Percentiles rank a stretch among this genome's conserved stretches.
Evolutionary conservation across 2,113 vertebrate species (phyloP).

Genomic region (Phycodurus eques): DNA sequence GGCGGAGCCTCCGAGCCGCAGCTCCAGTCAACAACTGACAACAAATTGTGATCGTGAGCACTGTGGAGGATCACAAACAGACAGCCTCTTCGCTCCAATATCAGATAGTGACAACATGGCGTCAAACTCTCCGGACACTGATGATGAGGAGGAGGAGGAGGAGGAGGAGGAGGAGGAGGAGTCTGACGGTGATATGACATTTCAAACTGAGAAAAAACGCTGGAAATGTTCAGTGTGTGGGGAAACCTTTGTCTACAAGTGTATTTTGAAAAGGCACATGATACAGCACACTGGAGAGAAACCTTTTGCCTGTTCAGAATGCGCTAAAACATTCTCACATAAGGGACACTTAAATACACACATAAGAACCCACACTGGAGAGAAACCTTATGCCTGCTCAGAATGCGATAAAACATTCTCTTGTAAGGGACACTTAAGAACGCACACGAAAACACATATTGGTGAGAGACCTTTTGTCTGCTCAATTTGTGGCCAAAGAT

Average conservation of each 20-base stretch:
- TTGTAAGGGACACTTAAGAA: not conserved
- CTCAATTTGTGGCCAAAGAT: not conserved
- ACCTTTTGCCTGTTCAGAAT: not conserved
- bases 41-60: not conserved
- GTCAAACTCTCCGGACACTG: not conserved
- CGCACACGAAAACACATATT: not conserved
- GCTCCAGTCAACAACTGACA: not conserved
- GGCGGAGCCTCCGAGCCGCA: not conserved
- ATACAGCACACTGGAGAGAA: not conserved
- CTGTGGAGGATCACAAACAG: not conserved
- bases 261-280: not conserved
- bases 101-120: not conserved
- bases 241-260: not conserved
- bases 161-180: not conserved
- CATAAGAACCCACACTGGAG: not conserved
- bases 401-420: not conserved
- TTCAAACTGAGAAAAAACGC: not conserved
- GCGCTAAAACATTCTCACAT: not conserved
- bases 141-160: not conserved
- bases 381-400: not conserved
- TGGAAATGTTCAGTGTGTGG: not conserved
- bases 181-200: not conserved
- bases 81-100: not conserved
- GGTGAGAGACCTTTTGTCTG: not conserved
- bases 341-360: not conserved